Evolutionary conservation across 2,888 invertebrate species (phyloP).

Genomic region (Sarcophaga subvicina): DNA sequence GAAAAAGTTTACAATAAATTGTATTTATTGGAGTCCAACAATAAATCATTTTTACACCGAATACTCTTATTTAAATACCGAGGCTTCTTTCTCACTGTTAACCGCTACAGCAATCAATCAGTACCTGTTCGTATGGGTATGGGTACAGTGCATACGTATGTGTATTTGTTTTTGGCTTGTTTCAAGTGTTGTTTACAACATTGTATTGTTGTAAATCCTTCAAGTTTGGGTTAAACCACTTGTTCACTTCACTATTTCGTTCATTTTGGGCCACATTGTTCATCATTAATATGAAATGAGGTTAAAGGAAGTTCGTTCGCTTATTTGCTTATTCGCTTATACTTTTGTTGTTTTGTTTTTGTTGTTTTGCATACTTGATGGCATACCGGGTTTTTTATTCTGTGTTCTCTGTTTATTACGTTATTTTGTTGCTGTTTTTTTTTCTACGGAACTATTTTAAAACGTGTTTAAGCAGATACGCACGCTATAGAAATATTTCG

Average conservation of each 20-base stretch:
- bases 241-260: conserved; percentile 51
- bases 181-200: conserved; percentile 36
- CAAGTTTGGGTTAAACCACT: conserved; percentile 59
- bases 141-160: neutral
- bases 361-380: conserved; percentile 62
- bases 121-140: too few relatives aligned
- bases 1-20: too few relatives aligned
- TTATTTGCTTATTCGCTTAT: too few relatives aligned
- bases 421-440: conserved; percentile 26
- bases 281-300: conserved; percentile 75
- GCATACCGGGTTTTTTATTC: conserved; percentile 58
- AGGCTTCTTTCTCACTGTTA: neutral
- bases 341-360: conserved; percentile 28
- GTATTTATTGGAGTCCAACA: too few relatives aligned
- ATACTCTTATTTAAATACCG: neutral
- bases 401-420: conserved; percentile 10
- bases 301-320: conserved; percentile 79
- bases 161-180: neutral
- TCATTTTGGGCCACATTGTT: conserved; percentile 36
- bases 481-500: conserved; percentile 45
- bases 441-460: conserved; percentile 48
- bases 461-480: conserved; percentile 53
- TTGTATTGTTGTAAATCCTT: conserved; percentile 16
- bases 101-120: neutral
- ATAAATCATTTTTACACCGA: too few relatives aligned